Base-by-base conservation (phyloP, 2,797 vertebrate species). In the Cryptoprocta ferox region DNA sequence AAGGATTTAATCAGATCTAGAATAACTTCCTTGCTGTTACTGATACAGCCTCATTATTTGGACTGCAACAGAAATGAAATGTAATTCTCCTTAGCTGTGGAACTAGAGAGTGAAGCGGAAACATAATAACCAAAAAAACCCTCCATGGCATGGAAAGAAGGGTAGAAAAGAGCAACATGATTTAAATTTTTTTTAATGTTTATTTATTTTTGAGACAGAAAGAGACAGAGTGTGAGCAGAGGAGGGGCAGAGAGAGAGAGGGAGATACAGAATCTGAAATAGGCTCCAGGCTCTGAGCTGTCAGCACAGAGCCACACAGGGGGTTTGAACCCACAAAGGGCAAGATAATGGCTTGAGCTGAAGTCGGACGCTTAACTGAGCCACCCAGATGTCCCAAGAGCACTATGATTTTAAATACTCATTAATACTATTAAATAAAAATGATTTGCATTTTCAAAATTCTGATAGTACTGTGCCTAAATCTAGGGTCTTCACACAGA, bases 1-100 rank as follows among this genome's bases (percentile, higher is more conserved):
- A 85, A 97, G 68, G 63, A 94, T 96, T 97, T 96, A 96, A 95
- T 96, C 66, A 94, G 28, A 94, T 86, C 48, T 94, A 48, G 50
- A 97, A 89, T 94, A 97, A 87, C 48, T 88, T 94, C 24, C 56
- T 88, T 37, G 45, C 42, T 26, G 15, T 50, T 83, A n/a, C 70
- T 82, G 83, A 88, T 85, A 93, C 6, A 90, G 39, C 56, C 78
- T 97, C 84, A 97, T 97, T 97, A 95, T 94, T 95, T 95, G 81
- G 94, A 96, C 94, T 71, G 66, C 0, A 0, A 90, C 59, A 95
- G 79, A 96, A 96, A 93, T 75, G 56, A 96, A 97, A 91, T 83
- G 24, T 70, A 88, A 70, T 88, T 24, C 61, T 81, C 35, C n/a
- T 82, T 86, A 95, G 37, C 50, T 92, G 42, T 9, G 86, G 73